These are phyloP conservation scores for Saturnia pavonia DNA, from an alignment of 2,888 invertebrate genomes.

Conservation along the genomic window DNA sequence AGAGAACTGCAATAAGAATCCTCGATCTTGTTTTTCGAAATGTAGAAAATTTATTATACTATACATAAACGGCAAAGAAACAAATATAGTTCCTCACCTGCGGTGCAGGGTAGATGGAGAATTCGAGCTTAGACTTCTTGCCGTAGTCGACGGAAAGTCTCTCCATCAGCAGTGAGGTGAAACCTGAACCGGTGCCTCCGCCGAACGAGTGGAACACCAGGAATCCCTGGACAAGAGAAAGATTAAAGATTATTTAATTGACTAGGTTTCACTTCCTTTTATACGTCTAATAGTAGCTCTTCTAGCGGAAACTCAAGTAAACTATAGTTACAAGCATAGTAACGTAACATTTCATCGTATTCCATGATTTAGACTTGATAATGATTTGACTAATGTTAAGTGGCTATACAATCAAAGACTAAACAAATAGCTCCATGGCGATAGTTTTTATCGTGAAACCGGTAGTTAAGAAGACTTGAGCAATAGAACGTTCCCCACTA, in stretches of 20 bases:
- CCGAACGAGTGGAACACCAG: constrained; percentile 96
- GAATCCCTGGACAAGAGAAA: constrained; percentile 84
- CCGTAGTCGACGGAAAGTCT: constrained; percentile 95
- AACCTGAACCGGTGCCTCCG: constrained; percentile 95
- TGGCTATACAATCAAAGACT: no score
- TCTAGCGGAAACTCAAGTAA: not conserved
- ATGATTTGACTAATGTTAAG: no score
- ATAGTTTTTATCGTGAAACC: no score
- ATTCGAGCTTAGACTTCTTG: constrained; percentile 96
- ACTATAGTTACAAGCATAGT: no score
- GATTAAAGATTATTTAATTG: not conserved
- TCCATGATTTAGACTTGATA: no score
- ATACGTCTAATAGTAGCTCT: not conserved
- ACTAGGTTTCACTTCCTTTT: not conserved
- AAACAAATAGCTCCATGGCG: no score
- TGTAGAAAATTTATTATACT: no score
- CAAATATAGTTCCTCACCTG: constrained; percentile 81
- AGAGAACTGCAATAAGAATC: not conserved
- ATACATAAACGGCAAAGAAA: no score
- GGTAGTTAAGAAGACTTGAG: no score
- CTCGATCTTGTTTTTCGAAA: not conserved
- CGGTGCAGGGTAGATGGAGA: constrained; percentile 97
- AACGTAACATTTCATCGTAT: no score
- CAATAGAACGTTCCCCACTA: no score
- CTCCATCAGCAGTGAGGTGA: constrained; percentile 96